Evolutionary conservation across 2,113 vertebrate genomes (phyloP).

Genomic region (Pholis gunnellus): DNA sequence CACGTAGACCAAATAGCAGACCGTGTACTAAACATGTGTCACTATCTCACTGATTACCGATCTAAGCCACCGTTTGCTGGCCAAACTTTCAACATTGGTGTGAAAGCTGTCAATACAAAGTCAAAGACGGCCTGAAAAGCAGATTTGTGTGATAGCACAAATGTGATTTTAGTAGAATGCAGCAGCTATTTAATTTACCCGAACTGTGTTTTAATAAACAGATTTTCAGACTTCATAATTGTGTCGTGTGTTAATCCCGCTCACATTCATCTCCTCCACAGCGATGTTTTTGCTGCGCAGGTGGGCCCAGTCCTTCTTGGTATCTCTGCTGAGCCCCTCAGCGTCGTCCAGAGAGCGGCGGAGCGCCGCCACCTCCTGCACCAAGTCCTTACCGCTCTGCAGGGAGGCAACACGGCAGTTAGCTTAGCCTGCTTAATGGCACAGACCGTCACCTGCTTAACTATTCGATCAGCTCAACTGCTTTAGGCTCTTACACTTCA

Average conservation of each 20-base stretch:
- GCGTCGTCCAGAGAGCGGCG: conserved; percentile 89
- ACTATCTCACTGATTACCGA: not conserved
- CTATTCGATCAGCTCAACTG: too few relatives aligned
- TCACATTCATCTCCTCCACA: conserved; percentile 88
- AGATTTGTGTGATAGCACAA: too few relatives aligned
- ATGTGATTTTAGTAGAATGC: too few relatives aligned
- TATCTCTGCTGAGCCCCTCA: conserved; percentile 88
- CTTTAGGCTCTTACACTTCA: too few relatives aligned
- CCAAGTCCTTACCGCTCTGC: conserved; percentile 85
- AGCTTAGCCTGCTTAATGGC: too few relatives aligned
- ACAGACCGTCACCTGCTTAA: not conserved
- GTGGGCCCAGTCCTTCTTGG: conserved; percentile 92
- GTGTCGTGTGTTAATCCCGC: not conserved
- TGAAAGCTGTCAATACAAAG: too few relatives aligned
- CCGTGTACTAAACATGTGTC: not conserved
- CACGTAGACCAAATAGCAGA: not conserved
- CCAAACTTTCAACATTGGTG: too few relatives aligned
- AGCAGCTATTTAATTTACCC: too few relatives aligned
- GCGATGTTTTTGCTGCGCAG: conserved; percentile 88
- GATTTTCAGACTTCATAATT: too few relatives aligned
- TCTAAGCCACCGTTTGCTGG: too few relatives aligned
- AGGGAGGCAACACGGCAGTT: not conserved
- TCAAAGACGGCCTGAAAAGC: too few relatives aligned
- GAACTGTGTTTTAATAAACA: too few relatives aligned
- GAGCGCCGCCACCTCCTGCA: conserved; percentile 85